A percentile compares a stretch with the other conserved stretches of the same genome.
Evolutionary conservation across 1,140 invertebrate species (phyloP).

Genomic region (Pinna nobilis): DNA sequence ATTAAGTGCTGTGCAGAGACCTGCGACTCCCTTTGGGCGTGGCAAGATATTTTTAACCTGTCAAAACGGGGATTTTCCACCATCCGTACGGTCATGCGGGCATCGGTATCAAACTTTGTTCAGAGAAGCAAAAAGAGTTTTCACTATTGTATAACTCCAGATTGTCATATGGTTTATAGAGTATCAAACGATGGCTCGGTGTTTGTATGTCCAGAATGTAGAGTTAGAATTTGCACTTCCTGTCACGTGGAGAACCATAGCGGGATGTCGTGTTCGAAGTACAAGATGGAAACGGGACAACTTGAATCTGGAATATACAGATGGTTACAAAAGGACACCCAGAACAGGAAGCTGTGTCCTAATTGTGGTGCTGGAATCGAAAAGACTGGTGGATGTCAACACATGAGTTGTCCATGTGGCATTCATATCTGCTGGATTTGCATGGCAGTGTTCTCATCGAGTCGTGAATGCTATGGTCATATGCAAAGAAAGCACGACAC

Average conservation of each 20-base stretch:
- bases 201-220: slow-evolving; percentile 58
- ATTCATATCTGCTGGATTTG: slow-evolving; percentile 63
- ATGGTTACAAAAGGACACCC: slow-evolving; percentile 43
- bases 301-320: slow-evolving; percentile 21
- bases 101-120: slow-evolving; percentile 48
- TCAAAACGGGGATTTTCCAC: slow-evolving; percentile 29
- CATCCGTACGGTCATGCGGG: slow-evolving; percentile 23
- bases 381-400: slow-evolving; percentile 60
- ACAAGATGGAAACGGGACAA: slow-evolving; percentile 26
- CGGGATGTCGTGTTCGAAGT: slow-evolving; percentile 61
- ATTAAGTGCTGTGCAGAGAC: slow-evolving; percentile 55
- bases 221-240: slow-evolving; percentile 51
- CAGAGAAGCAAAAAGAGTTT: slow-evolving; percentile 42
- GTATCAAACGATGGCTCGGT: slow-evolving; percentile 35
- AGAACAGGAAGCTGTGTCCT: slow-evolving; percentile 56
- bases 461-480: slow-evolving; percentile 52
- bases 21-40: slow-evolving; percentile 51
- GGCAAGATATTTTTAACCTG: slow-evolving; percentile 49
- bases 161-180: slow-evolving; percentile 61
- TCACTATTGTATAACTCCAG: slow-evolving; percentile 60
- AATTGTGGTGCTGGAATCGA: slow-evolving; percentile 56
- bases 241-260: slow-evolving; percentile 58
- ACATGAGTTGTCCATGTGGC: slow-evolving; percentile 56
- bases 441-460: slow-evolving; percentile 31
- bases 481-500: slow-evolving; percentile 45